Evolutionary conservation across 2,888 invertebrate species (phyloP), one percentile per base, ranked within the genome.

Genomic region (Erebia ligea): DNA sequence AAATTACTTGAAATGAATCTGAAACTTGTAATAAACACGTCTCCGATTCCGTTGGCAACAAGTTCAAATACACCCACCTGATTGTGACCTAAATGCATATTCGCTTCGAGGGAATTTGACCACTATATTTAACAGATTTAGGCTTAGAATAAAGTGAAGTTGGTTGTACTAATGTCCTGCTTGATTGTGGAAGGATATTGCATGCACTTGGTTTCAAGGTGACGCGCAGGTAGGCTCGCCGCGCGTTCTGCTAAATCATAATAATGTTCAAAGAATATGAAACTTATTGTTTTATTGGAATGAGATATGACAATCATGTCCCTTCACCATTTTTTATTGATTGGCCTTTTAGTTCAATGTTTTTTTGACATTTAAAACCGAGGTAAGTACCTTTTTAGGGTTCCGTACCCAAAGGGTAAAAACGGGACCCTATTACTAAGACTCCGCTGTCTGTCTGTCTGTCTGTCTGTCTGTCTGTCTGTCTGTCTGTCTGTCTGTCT

Each of bases 191-290:
- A 73, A 72, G 72, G 73, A 70, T 75, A 75, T 75, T 69, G 74
- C 73, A 56, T 74, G 74, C 74, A 72, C 70, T 73, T 68, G 58
- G 67, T 66, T 64, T 72, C 76, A 76, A 76, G 76, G 74, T 76
- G 57, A 69, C 70, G 62, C 17, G 40, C 76, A 72, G 76, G 76
- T 76, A 71, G 73, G 72, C 74, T 71, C 67, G 71, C 66, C 57
- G 63, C 69, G 65, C 68, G 34, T 34, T 69, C 67, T 59, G 65
- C 69, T 67, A 73, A 73, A 75, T 75, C 63, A 71, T 73, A 69
- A 67, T 67, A 59, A 45, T 54, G 52, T 56, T 52, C 73, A 69
- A 66, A 69, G 71, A 69, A 10, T 68, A 66, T 40, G 56, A 59
- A 13, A 42, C 13, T 56, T 57, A 17, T 45, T 21, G 19, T 45